Conservation (phyloP, 2,888 invertebrate genomes). For the Drosophila imparisetae region DNA sequence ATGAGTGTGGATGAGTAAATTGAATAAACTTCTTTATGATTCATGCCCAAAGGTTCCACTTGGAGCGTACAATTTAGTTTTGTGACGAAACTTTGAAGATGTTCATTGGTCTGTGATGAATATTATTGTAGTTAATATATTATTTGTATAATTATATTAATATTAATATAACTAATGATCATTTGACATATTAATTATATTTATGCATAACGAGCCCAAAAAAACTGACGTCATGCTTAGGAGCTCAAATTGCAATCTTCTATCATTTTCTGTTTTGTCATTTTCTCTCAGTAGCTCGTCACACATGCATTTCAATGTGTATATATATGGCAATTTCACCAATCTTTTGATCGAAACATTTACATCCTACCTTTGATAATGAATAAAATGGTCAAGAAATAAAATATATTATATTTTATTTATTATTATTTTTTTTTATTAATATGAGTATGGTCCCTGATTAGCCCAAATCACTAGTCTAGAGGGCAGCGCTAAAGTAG, state of each 20-base stretch:
- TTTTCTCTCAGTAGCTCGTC: background rate
- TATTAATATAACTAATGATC: background rate
- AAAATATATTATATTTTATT: too few relatives aligned
- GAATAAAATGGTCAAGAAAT: too few relatives aligned
- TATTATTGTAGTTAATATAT: background rate
- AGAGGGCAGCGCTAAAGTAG: too few relatives aligned
- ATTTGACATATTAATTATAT: background rate
- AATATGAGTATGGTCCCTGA: too few relatives aligned
- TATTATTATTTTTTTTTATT: too few relatives aligned
- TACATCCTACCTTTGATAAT: background rate
- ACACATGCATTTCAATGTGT: too few relatives aligned
- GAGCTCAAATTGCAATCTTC: background rate
- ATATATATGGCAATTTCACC: background rate
- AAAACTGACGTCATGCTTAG: conserved; percentile 1
- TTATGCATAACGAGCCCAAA: background rate
- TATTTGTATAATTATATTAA: background rate
- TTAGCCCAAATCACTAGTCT: background rate
- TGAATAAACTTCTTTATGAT: background rate
- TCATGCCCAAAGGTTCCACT: background rate
- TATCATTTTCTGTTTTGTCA: background rate
- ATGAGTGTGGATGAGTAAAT: background rate
- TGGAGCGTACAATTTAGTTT: background rate
- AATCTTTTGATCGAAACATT: background rate
- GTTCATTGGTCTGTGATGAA: background rate
- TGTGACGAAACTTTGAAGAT: background rate